Conservation (phyloP, 1,140 invertebrate species). For the Oryctes rhinoceros region DNA sequence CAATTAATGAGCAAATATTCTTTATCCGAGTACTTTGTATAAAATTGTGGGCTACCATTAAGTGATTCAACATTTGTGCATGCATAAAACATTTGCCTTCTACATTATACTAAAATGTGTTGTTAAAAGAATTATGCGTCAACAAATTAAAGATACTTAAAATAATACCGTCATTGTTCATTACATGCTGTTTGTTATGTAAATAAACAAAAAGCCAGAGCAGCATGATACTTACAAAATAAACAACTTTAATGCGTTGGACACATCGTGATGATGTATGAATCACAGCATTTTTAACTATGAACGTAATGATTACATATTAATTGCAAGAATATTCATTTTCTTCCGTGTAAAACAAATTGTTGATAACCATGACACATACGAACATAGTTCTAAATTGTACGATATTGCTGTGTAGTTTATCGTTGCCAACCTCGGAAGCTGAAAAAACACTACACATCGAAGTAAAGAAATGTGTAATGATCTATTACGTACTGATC, state of each 20-base stretch:
- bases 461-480: too few relatives aligned
- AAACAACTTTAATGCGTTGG: neutral
- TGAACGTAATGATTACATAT: neutral
- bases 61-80: too few relatives aligned
- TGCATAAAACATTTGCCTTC: too few relatives aligned
- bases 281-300: too few relatives aligned
- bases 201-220: neutral
- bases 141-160: conserved; percentile 2
- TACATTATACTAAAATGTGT: too few relatives aligned
- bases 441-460: too few relatives aligned
- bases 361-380: conserved; percentile 1
- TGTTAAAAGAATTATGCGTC: neutral
- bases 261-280: neutral
- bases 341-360: neutral
- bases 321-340: neutral
- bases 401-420: too few relatives aligned
- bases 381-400: neutral
- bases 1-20: too few relatives aligned
- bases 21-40: too few relatives aligned
- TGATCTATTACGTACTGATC: too few relatives aligned
- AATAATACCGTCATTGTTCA: neutral
- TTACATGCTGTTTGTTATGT: conserved; percentile 1
- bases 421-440: too few relatives aligned
- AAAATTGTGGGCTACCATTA: too few relatives aligned
- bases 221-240: neutral